Evolutionary conservation across 2,797 vertebrate species (phyloP), one percentile per base, ranked within the genome.

Genomic region (Chelmon rostratus): DNA sequence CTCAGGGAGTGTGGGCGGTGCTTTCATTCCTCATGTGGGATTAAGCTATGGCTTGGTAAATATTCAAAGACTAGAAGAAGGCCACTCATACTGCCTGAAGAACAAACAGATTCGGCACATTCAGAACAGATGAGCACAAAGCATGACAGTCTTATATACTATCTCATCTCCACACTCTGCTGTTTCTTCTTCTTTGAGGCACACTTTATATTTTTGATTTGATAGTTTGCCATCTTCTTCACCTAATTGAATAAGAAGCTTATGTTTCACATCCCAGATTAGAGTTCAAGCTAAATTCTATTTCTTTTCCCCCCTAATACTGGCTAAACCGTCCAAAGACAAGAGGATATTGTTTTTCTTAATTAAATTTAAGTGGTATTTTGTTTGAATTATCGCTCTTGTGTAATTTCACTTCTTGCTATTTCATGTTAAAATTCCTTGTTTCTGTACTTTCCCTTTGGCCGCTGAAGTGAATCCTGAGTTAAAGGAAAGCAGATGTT

Each of bases 21-120:
- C 50, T 77, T 70, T 79, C 19, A 18, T 37, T 25, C 47, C 33
- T 61, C 42, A 62, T n/a, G 9, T 12, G 13, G 88, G 87, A 91
- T 91, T 87, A 91, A 81, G 68, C 73, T 52, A 38, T 49, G 74
- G 61, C 61, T 84, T 76, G 65, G 77, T 88, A 76, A 84, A 84
- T 86, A 85, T 86, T 87, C 81, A 80, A 70, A 76, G 77, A 76
- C 62, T 44, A 59, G 62, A 47, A 75, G 52, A 83, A 57, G 78
- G 63, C 28, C 56, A 40, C 66, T 79, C 58, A 71, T 33, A 44
- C 56, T 71, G 66, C 33, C 54, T 73, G 46, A n/a, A 59, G 68
- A 86, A 81, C 73, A 85, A 84, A 89, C 47, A 53, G 63, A 75
- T 38, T 40, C 66, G 9, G 18, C 58, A 76, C 35, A 63, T 61